These are phyloP conservation scores for Gambusia affinis DNA, from an alignment of 2,113 vertebrate species.

Conservation along the genomic window DNA sequence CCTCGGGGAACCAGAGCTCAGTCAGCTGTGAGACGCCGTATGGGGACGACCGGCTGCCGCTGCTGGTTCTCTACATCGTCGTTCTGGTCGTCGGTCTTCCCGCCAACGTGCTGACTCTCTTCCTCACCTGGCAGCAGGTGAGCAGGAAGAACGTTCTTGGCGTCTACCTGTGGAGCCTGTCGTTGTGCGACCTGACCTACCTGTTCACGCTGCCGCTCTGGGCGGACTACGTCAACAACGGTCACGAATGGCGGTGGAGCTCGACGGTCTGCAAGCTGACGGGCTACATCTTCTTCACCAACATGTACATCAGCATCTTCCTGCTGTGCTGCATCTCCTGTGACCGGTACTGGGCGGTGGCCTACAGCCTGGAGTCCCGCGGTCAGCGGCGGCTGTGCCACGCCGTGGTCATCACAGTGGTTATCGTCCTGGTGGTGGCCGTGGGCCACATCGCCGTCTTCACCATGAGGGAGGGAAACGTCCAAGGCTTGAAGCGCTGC, in stretches of 20 bases:
- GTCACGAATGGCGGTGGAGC: conserved; percentile 78
- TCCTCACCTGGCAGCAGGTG: conserved; percentile 80
- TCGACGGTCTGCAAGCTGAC: conserved; percentile 66
- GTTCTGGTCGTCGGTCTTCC: conserved; percentile 84
- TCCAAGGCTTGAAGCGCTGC: conserved; percentile 43
- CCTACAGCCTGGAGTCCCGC: conserved; percentile 81
- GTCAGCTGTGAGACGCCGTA: conserved; percentile 42
- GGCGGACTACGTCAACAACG: conserved; percentile 77
- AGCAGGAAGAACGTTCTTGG: conserved; percentile 80
- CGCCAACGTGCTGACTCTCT: conserved; percentile 82
- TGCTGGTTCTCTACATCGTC: conserved; percentile 79
- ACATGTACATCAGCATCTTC: conserved; percentile 91
- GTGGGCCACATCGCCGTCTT: conserved; percentile 76
- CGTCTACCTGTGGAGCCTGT: conserved; percentile 87
- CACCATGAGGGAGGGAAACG: neutral
- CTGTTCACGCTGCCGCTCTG: conserved; percentile 86
- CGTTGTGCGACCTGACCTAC: conserved; percentile 88
- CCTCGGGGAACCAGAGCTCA: accelerated
- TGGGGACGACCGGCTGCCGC: conserved; percentile 50
- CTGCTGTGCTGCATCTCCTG: conserved; percentile 88
- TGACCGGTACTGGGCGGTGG: conserved; percentile 85
- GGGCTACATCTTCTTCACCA: conserved; percentile 90
- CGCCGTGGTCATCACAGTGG: conserved; percentile 45
- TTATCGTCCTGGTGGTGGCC: conserved; percentile 69
- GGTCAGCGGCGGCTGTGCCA: conserved; percentile 73